Evolutionary conservation across 2,888 invertebrate genomes (phyloP).

Genomic region (Aspidapion aeneum): DNA sequence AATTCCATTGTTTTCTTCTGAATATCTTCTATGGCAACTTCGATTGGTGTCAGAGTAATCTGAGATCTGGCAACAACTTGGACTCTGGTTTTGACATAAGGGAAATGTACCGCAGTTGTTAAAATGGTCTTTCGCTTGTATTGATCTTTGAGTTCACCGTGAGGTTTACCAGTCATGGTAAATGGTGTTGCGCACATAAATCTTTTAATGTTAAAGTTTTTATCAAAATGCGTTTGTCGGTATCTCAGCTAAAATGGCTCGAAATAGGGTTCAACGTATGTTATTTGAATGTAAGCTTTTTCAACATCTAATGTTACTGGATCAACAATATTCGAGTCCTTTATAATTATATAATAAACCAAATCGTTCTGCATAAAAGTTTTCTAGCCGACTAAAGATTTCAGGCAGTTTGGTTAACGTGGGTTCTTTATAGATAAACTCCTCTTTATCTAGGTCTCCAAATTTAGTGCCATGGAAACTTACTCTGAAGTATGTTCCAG

Average conservation of each 20-base stretch:
- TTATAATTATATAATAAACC: slow-evolving; percentile 86
- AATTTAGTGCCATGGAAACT: slow-evolving; percentile 96
- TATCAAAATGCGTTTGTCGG: slow-evolving; percentile 84
- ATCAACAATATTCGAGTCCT: slow-evolving; percentile 93
- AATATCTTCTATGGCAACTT: slow-evolving; percentile 91
- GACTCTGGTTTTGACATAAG: slow-evolving; percentile 94
- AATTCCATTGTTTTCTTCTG: slow-evolving; percentile 89
- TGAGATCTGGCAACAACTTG: slow-evolving; percentile 78
- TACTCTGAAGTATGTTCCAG: slow-evolving; percentile 96
- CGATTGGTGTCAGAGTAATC: slow-evolving; percentile 46
- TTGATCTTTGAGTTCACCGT: slow-evolving; percentile 93
- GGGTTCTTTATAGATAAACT: slow-evolving; percentile 97
- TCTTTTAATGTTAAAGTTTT: slow-evolving; percentile 91
- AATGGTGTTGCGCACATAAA: slow-evolving; percentile 98
- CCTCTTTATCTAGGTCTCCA: slow-evolving; percentile 90
- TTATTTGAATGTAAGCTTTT: slow-evolving; percentile 95
- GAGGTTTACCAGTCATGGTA: slow-evolving; percentile 90
- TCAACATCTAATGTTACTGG: slow-evolving; percentile 72
- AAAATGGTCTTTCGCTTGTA: slow-evolving; percentile 95
- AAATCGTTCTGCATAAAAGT: slow-evolving; percentile 90
- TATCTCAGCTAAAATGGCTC: slow-evolving; percentile 88
- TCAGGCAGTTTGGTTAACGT: slow-evolving; percentile 95
- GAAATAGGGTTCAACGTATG: slow-evolving; percentile 97
- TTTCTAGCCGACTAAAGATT: slow-evolving; percentile 93
- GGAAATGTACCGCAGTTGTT: slow-evolving; percentile 91